Evolutionary conservation across 2,113 vertebrate species (phyloP).

Genomic region (Machaerirhynchus nigripectus): DNA sequence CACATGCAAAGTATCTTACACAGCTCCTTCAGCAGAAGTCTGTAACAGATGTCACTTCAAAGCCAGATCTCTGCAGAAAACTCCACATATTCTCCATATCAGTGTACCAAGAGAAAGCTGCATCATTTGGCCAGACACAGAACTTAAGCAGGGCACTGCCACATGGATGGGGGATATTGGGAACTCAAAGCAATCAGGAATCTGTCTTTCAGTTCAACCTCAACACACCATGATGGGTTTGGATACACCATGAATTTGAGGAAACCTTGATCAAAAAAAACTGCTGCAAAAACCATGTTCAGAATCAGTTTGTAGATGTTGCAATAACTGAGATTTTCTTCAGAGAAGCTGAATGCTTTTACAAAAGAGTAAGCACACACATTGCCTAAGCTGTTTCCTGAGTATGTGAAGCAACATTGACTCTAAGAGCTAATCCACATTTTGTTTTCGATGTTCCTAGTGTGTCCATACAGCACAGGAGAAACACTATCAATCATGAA

Average conservation of each 20-base stretch:
- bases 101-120: not conserved
- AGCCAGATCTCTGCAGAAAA: not conserved
- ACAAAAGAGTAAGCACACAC: not conserved
- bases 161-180: not conserved
- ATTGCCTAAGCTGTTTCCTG: not conserved
- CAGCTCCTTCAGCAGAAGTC: not conserved
- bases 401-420: not conserved
- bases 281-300: not conserved
- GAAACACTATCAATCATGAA: not conserved
- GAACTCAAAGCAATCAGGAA: not conserved
- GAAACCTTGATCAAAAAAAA: not conserved
- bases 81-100: not conserved
- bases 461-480: not conserved
- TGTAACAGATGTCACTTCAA: not conserved
- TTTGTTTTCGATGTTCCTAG: not conserved
- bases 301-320: not conserved
- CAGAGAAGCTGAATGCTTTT: not conserved
- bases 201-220: not conserved
- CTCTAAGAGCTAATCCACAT: fast-evolving
- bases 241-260: not conserved
- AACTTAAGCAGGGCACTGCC: not conserved
- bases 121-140: not conserved
- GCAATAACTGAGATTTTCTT: fast-evolving
- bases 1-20: not conserved
- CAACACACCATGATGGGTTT: not conserved